Conservation (phyloP, 1,140 invertebrate genomes). For the Anastatus disparis region DNA sequence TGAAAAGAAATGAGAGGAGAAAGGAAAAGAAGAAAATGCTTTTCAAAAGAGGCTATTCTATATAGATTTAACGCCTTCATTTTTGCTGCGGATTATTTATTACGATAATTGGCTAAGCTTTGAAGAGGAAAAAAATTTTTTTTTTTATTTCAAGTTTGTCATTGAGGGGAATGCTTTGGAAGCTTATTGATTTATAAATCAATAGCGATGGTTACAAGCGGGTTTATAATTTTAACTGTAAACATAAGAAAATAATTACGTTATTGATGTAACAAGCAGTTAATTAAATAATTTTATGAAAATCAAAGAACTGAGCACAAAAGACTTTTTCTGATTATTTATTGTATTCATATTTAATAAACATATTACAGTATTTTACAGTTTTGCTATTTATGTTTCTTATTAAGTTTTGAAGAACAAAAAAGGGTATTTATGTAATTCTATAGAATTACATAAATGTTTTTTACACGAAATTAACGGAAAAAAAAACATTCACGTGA, state of each 20-base stretch:
- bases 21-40: constrained; percentile 26
- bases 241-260: neutral
- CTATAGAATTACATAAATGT: too few relatives aligned
- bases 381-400: too few relatives aligned
- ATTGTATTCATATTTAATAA: too few relatives aligned
- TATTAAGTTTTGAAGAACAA: too few relatives aligned
- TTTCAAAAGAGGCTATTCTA: constrained; percentile 15
- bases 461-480: too few relatives aligned
- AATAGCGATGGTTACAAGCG: neutral
- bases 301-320: too few relatives aligned
- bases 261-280: neutral
- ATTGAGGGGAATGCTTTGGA: neutral
- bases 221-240: constrained; percentile 10
- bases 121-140: too few relatives aligned
- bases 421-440: too few relatives aligned
- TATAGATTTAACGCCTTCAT: constrained; percentile 21
- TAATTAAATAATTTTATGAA: too few relatives aligned
- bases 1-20: constrained; percentile 2
- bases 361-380: too few relatives aligned
- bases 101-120: constrained; percentile 33
- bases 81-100: constrained; percentile 30
- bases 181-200: constrained; percentile 1
- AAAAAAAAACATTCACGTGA: too few relatives aligned
- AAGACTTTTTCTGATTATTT: too few relatives aligned
- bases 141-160: constrained; percentile 22